Conservation (phyloP, 2,113 vertebrate genomes). For the Formicarius rufipectus region DNA sequence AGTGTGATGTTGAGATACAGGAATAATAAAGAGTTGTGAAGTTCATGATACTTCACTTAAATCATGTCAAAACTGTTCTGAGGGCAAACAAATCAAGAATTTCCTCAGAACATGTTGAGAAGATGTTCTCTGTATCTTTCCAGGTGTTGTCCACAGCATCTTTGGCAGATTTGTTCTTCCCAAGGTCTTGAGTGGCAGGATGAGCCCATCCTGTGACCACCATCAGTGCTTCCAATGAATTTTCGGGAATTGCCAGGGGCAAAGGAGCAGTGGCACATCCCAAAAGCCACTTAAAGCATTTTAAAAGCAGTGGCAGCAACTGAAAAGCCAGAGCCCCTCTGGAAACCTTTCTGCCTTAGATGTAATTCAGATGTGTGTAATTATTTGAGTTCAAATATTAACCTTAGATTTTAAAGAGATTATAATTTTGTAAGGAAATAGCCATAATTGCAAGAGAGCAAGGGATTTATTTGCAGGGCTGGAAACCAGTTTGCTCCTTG, state of each 20-base stretch:
- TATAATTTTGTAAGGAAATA: background rate
- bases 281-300: background rate
- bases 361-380: background rate
- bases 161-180: background rate
- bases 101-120: accelerated
- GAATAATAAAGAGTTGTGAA: background rate
- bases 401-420: background rate
- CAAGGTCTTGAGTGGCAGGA: background rate
- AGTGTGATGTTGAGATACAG: background rate
- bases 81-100: background rate
- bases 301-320: background rate
- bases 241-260: background rate
- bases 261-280: background rate
- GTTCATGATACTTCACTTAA: background rate
- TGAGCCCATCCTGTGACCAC: background rate
- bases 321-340: background rate
- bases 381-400: background rate
- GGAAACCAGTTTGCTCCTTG: background rate
- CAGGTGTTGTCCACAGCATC: background rate
- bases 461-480: background rate
- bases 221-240: background rate
- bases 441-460: background rate
- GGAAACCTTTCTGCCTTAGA: background rate
- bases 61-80: background rate
- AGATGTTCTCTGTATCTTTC: background rate